Evolutionary conservation across 2,888 invertebrate genomes (phyloP).

Genomic region (Lymantria monacha): DNA sequence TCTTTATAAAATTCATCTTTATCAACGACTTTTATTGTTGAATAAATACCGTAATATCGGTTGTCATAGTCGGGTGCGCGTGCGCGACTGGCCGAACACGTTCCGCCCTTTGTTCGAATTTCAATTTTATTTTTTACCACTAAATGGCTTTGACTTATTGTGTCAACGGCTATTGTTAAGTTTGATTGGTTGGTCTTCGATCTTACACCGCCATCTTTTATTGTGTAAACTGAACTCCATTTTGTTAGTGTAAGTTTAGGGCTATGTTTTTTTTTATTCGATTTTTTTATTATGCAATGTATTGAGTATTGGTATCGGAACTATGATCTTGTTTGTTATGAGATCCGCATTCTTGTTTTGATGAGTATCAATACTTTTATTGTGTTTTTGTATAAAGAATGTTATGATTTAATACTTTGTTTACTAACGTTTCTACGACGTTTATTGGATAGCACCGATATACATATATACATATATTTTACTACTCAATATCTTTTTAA

Average conservation of each 20-base stretch:
- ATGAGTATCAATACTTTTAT: constrained; percentile 29
- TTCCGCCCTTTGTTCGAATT: constrained; percentile 61
- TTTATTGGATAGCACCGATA: too few species aligned
- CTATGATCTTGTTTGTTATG: constrained; percentile 44
- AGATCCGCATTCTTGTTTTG: constrained; percentile 43
- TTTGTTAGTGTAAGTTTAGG: constrained; percentile 30
- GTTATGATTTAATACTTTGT: constrained; percentile 17
- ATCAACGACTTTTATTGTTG: constrained; percentile 20
- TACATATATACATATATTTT: too few species aligned
- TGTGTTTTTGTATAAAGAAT: constrained; percentile 26
- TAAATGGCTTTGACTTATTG: constrained; percentile 47
- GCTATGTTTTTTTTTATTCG: constrained; percentile 31
- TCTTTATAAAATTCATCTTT: constrained; percentile 11
- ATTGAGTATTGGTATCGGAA: constrained; percentile 39
- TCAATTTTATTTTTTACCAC: constrained; percentile 45
- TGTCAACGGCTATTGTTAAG: constrained; percentile 58
- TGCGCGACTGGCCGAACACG: constrained; percentile 56
- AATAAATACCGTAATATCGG: constrained; percentile 38
- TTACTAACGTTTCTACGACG: not conserved
- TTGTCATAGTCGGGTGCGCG: constrained; percentile 44
- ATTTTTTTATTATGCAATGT: constrained; percentile 46
- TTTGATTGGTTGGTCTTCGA: constrained; percentile 54
- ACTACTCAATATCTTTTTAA: too few species aligned
- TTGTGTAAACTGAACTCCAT: constrained; percentile 49
- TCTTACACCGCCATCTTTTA: constrained; percentile 36